Percentiles rank a stretch among this genome's conserved stretches.
Conservation (phyloP, 2,888 invertebrate genomes). For the Drosophila tanythrix region DNA sequence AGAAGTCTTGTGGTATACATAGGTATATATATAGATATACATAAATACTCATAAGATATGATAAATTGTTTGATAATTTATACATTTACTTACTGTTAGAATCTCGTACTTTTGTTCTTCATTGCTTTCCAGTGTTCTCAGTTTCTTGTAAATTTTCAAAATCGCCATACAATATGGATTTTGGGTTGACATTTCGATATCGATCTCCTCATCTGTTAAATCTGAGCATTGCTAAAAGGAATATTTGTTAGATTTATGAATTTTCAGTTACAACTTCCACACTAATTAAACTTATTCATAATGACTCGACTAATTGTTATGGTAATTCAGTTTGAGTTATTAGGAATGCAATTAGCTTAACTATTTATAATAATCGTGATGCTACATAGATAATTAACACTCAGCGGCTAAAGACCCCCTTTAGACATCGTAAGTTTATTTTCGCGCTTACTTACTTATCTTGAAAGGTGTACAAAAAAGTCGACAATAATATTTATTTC, state of each 20-base stretch:
- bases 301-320: not conserved
- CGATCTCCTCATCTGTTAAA: conserved; percentile 67
- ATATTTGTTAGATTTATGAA: not conserved
- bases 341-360: not conserved
- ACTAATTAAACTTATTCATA: not conserved
- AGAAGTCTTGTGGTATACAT: conserved; percentile 21
- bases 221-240: conserved; percentile 43
- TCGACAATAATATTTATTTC: not conserved
- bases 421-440: not conserved
- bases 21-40: not conserved
- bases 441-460: not conserved
- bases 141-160: conserved; percentile 37
- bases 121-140: conserved; percentile 6
- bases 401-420: not conserved
- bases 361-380: not conserved
- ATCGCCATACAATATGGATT: conserved; percentile 76
- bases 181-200: conserved; percentile 4
- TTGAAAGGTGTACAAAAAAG: not conserved
- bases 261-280: not conserved
- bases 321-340: not conserved
- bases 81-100: conserved; percentile 23
- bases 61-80: not conserved
- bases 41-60: not conserved
- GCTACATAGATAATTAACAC: not conserved
- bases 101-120: not conserved